Conservation (phyloP, 2,113 vertebrate species). For the Orientallactaga bullata region DNA sequence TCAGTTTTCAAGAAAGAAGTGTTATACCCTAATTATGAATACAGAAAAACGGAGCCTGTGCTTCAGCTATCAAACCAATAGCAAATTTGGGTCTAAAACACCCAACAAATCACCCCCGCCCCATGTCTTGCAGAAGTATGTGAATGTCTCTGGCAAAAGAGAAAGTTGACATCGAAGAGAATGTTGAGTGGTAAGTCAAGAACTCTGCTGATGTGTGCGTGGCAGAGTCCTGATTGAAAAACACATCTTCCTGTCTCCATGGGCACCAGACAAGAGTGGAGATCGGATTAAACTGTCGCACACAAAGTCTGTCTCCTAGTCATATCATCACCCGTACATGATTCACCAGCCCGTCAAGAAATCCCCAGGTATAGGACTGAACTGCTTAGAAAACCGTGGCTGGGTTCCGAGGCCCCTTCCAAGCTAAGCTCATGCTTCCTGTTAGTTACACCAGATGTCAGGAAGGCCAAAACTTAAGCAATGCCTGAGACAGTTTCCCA, state of each 20-base stretch:
- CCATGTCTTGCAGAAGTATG: background rate
- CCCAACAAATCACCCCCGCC: background rate
- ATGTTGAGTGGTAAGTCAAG: background rate
- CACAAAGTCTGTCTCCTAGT: background rate
- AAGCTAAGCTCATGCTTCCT: conserved; percentile 45
- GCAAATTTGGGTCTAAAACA: conserved; percentile 44
- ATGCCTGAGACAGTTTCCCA: conserved; percentile 36
- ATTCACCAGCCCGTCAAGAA: conserved; percentile 60
- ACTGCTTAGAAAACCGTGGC: conserved; percentile 48
- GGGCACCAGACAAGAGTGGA: conserved; percentile 1
- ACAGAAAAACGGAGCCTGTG: background rate
- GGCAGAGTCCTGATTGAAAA: background rate
- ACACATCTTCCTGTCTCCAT: background rate
- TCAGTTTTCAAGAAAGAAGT: background rate
- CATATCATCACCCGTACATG: background rate
- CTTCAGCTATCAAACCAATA: background rate
- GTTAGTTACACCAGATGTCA: conserved; percentile 24
- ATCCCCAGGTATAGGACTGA: conserved; percentile 50
- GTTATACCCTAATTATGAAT: background rate
- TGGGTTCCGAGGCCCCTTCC: conserved; percentile 13
- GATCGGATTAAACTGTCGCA: background rate
- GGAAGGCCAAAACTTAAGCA: conserved; percentile 51
- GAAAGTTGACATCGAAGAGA: conserved; percentile 11
- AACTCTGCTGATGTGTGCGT: background rate
- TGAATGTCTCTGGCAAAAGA: background rate